Conservation (phyloP, 2,113 vertebrate genomes). For the Tapirus terrestris region DNA sequence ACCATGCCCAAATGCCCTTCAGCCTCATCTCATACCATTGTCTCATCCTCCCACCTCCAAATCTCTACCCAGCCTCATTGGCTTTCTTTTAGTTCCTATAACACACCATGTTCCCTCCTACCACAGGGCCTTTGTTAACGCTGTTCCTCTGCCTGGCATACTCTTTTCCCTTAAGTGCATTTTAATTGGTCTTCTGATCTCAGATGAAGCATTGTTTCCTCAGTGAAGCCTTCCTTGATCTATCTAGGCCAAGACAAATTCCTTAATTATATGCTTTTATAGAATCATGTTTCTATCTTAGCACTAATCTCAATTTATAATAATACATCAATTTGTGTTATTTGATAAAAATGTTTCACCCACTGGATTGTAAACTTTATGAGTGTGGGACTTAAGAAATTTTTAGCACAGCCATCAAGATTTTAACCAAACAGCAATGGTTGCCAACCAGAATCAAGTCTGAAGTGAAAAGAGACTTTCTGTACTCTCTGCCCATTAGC, state of each 20-base stretch:
- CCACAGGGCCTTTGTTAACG: neutral
- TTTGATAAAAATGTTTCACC: slow-evolving; percentile 8
- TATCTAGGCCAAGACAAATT: neutral
- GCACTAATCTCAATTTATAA: slow-evolving; percentile 22
- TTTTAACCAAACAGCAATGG: neutral
- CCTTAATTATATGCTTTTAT: neutral
- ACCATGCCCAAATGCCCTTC: neutral
- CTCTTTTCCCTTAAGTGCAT: neutral
- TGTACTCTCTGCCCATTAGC: neutral
- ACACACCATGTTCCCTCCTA: neutral
- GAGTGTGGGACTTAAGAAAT: neutral
- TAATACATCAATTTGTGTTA: neutral
- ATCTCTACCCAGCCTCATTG: neutral
- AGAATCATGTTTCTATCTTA: neutral
- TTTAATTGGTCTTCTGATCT: neutral
- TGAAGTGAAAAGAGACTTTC: neutral
- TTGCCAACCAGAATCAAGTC: neutral
- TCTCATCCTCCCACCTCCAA: neutral
- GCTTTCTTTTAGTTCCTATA: neutral
- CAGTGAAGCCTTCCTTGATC: neutral
- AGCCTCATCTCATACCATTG: neutral
- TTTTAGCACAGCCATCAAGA: neutral
- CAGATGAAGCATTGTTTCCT: slow-evolving; percentile 8
- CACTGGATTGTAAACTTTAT: neutral
- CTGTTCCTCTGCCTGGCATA: neutral